Conservation (phyloP, 2,888 invertebrate species). For the Eristalis tenax region DNA sequence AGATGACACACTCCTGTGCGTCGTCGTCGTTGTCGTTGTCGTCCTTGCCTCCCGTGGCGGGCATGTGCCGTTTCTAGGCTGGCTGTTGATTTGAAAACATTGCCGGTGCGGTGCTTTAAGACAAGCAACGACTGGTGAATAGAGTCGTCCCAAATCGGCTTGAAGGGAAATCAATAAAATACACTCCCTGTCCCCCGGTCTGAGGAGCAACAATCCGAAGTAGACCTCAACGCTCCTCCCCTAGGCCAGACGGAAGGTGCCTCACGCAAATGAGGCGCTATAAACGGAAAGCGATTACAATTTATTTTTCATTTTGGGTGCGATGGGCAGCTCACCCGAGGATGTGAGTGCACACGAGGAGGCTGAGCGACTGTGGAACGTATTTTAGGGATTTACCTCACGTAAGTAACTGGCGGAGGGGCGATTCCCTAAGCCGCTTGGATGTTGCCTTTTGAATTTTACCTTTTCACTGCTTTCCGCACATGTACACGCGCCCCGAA, state of each 20-base stretch:
- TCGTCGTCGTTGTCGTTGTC: background rate
- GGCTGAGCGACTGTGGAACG: background rate
- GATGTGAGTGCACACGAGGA: background rate
- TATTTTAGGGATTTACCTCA: slow-evolving; percentile 59
- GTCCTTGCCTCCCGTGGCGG: background rate
- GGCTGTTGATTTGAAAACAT: slow-evolving; percentile 42
- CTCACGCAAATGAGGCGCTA: slow-evolving; percentile 70
- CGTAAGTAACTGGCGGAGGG: slow-evolving; percentile 49
- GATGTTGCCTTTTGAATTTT: slow-evolving; percentile 5
- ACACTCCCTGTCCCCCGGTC: slow-evolving; percentile 27
- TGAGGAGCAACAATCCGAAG: slow-evolving; percentile 54
- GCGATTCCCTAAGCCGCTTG: slow-evolving; percentile 34
- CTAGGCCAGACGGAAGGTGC: background rate
- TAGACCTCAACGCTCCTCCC: background rate
- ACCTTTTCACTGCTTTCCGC: background rate
- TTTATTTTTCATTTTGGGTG: slow-evolving; percentile 64
- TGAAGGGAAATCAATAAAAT: slow-evolving; percentile 67
- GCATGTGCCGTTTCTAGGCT: slow-evolving; percentile 8
- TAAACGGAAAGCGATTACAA: slow-evolving; percentile 70
- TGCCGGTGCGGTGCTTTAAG: slow-evolving; percentile 7
- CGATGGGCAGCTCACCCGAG: background rate
- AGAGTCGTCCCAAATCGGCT: slow-evolving; percentile 29
- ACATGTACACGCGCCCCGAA: background rate
- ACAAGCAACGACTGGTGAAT: slow-evolving; percentile 11
- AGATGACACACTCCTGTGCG: slow-evolving; percentile 43